Conservation (phyloP, 1,140 invertebrate genomes). For the Neodiprion fabricii region DNA sequence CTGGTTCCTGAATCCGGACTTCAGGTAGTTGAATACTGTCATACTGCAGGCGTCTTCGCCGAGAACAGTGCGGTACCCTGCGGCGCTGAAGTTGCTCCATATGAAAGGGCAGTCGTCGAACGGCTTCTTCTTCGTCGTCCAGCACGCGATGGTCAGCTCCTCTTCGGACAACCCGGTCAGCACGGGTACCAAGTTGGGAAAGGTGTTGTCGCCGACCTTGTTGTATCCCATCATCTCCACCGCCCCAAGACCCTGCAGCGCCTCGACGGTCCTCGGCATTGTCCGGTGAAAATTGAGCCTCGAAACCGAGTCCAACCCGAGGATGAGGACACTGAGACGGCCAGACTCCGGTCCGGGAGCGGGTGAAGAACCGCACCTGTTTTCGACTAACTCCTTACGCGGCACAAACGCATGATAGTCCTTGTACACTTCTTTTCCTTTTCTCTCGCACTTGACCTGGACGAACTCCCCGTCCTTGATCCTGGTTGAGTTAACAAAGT, state of each 20-base stretch:
- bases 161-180: constrained; percentile 70
- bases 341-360: constrained; percentile 25
- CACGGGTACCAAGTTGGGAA: constrained; percentile 79
- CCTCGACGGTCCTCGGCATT: constrained; percentile 74
- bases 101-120: constrained; percentile 69
- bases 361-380: constrained; percentile 31
- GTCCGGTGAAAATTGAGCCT: constrained; percentile 83
- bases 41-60: constrained; percentile 66
- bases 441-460: constrained; percentile 65
- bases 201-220: constrained; percentile 85
- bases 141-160: constrained; percentile 69
- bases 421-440: constrained; percentile 63
- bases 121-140: constrained; percentile 52
- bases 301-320: constrained; percentile 89
- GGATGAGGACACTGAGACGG: constrained; percentile 72
- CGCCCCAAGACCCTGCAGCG: constrained; percentile 67
- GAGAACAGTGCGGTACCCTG: constrained; percentile 64
- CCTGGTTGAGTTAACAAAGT: constrained; percentile 53
- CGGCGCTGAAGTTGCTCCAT: constrained; percentile 63
- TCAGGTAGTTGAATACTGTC: constrained; percentile 66
- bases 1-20: constrained; percentile 61
- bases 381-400: constrained; percentile 54
- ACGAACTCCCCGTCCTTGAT: constrained; percentile 68
- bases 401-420: constrained; percentile 75
- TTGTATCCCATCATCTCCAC: constrained; percentile 81